Evolutionary conservation across 2,113 vertebrate species (phyloP).

Genomic region (Clarias macrocephalus): DNA sequence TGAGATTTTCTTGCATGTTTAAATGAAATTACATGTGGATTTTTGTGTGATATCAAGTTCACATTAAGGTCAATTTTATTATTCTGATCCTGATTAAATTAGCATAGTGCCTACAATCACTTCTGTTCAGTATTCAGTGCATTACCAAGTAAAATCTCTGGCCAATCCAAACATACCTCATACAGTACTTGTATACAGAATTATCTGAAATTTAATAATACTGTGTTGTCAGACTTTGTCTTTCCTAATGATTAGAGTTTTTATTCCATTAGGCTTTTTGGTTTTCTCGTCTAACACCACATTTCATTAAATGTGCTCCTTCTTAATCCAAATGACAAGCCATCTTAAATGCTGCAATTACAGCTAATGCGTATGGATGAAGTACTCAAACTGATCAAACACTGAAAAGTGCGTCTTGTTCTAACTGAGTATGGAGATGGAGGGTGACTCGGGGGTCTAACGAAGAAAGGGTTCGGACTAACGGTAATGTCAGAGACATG

Average conservation of each 20-base stretch:
- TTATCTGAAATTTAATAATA: neutral
- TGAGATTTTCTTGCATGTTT: neutral
- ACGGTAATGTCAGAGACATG: conserved; percentile 13
- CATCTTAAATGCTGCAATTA: conserved; percentile 35
- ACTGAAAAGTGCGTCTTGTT: conserved; percentile 8
- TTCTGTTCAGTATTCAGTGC: neutral
- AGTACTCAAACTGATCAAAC: conserved; percentile 21
- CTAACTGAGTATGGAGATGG: conserved; percentile 9
- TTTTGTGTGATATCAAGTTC: neutral
- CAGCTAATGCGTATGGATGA: conserved; percentile 39
- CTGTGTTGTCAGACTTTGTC: neutral
- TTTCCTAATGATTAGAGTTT: neutral
- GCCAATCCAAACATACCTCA: neutral
- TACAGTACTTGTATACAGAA: neutral
- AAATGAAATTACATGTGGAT: neutral
- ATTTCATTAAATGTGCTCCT: conserved; percentile 26
- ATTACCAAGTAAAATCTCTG: neutral
- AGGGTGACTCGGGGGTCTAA: neutral
- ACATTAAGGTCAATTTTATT: neutral
- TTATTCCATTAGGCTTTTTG: conserved; percentile 5
- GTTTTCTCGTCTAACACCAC: conserved; percentile 12
- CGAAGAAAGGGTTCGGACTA: conserved; percentile 25
- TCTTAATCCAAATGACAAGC: conserved; percentile 19
- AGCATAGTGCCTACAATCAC: neutral
- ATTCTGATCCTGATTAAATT: neutral